Evolutionary conservation across 1,140 invertebrate genomes (phyloP), one percentile per base, ranked within the genome.

Genomic region (Atta cephalotes): DNA sequence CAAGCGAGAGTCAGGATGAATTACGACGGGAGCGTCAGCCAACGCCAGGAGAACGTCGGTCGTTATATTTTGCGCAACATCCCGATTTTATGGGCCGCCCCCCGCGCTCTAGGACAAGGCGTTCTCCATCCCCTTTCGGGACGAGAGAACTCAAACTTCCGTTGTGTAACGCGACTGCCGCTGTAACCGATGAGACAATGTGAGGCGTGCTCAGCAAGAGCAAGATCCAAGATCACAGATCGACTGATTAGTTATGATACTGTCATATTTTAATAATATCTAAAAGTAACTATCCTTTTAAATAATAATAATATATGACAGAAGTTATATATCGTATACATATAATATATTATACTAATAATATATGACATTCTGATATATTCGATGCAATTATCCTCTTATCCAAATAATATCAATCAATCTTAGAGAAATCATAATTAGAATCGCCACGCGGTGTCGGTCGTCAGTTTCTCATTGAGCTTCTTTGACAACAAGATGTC

Each of bases 21-120:
- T 94, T 94, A 95, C 93, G 93, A 87, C 91, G 89, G 87, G 91
- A 93, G 94, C 93, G 94, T 94, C 94, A 93, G 93, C 92, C 91
- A 93, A 92, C 92, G 71, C 86, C 76, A 86, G 90, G 85, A 85
- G 89, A 85, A 87, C 87, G 89, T 85, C 87, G 87, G 88, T 94
- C 93, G 93, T 94, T 94, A 95, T 95, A 95, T 95, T 95, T 95
- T 94, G 93, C 93, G 95, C 93, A 95, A 95, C 95, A 95, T 95
- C 94, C 95, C 92, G 94, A 95, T 95, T 95, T 95, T 95, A 95
- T 95, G 95, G 94, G 87, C 92, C 90, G 78, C 90, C 89, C 90
- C 39, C 68, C 86, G 18, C 65, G 39, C 82, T 78, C n/a, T 39
- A 39, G 71, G 63, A 81, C 85, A 51, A 81, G 14, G n/a, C 45